Base-by-base conservation (phyloP, 2,888 invertebrate genomes). In the Anticlea derivata region DNA sequence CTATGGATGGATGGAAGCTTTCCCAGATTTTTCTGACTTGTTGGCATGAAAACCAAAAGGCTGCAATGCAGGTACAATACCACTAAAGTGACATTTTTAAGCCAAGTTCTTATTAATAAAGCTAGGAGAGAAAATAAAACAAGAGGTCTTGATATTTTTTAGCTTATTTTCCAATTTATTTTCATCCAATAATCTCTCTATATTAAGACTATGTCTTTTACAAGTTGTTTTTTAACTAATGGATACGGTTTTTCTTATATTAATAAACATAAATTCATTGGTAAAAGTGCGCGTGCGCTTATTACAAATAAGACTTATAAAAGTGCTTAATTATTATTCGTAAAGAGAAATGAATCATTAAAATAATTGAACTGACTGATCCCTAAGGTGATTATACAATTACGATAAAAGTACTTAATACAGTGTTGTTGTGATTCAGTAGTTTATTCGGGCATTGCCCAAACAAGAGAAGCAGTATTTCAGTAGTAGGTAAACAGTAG, bases 191-290 rank as follows among this genome's bases (percentile, higher is more conserved):
- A 79, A 78, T 79, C 74, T 77, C 77, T 78, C 74, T 23, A 70
- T 33, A 6, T n/a, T 30, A 74, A 75, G 79, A 82, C 80, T 78
- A 75, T 72, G 80, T 78, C 78, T 82, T 79, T 77, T 68, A 69
- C 65, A 67, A 58, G 50, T 45, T 50, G 60, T 58, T 60, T 43
- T 66, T 58, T 63, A 72, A 63, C 66, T 76, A 77, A 55, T 78
- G 70, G 75, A 78, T 80, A 80, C 71, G 68, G 71, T 73, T 73
- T 72, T 55, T 57, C 66, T 72, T 69, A 72, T 56, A 57, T 20
- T 50, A 52, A 27, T 44, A 4, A 49, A 56, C 38, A 51, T 44
- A 39, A 50, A 39, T 39, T 50, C 6, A 37, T 49, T 37, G 24
- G 47, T 33, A 33, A 13, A 44, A 30, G 23, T 30, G 29, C 22